Conservation (phyloP, 2,797 vertebrate genomes). For the Mormyrops boulengeri region DNA sequence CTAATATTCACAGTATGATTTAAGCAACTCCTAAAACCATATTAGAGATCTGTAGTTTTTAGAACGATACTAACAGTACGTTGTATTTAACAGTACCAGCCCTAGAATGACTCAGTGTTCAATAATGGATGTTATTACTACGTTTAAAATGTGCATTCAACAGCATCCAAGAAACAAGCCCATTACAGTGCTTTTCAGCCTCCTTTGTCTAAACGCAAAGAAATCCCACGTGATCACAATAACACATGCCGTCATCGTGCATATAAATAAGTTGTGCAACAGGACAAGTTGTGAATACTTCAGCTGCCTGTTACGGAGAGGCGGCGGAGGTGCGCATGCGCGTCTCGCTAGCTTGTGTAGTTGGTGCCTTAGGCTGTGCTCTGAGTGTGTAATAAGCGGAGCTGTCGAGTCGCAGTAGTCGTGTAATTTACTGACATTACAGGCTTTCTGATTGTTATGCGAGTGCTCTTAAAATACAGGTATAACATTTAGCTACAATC, state of each 20-base stretch:
- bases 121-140: not conserved
- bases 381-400: not conserved
- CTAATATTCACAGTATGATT: not conserved
- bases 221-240: slow-evolving; percentile 7
- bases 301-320: not conserved
- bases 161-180: not conserved
- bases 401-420: not conserved
- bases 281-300: not conserved
- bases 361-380: not conserved
- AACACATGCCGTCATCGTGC: not conserved
- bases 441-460: not conserved
- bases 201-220: not conserved
- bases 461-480: not conserved
- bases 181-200: not conserved
- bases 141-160: not conserved
- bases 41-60: not conserved
- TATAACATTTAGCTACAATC: not conserved
- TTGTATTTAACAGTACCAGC: not conserved
- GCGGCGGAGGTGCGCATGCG: not conserved
- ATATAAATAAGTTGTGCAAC: slow-evolving; percentile 2
- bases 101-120: not conserved
- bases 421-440: not conserved
- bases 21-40: not conserved
- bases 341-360: not conserved
- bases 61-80: not conserved